Base-by-base conservation (phyloP, 2,113 vertebrate species). In the Vimba vimba region DNA sequence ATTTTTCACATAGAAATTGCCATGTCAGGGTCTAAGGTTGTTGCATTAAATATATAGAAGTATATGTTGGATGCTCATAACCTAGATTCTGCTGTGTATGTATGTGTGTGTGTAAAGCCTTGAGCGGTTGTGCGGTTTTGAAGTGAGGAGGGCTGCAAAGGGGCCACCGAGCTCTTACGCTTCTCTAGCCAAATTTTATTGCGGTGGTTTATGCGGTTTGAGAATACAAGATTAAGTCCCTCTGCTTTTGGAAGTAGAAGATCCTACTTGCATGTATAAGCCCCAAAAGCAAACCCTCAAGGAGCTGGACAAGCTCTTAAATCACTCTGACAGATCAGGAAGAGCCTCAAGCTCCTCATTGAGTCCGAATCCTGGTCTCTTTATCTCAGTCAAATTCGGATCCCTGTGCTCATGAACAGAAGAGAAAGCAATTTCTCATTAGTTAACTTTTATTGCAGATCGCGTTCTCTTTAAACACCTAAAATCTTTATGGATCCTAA, bases 281-380 rank as follows among this genome's bases (percentile, higher is more conserved):
- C 60, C 74, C 60, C 74, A 76, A 69, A 66, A 50, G 50, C 60
- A 43, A 57, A 85, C 74, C 21, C 47, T 77, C 23, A 43, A 76
- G 76, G 52, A 60, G 50, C 55, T 57, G 36, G 36, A 52, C 43
- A 30, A 36, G 69, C 50, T 69, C 27, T 83, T 86, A 88, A 86
- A 86, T 88, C 84, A 79, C 79, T n/a, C 87, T 79, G 55, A 50
- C 36, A 50, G 81, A 76, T 33, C 83, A 33, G 25, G 47, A 77
- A 79, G 60, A 73, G n/a, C 36, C 17, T 47, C 19, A 21, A 62
- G 27, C 10, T 68, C 21, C 45, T 76, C 25, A 57, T 87, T 66
- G 75, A 25, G 69, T 79, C 45, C 23, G 19, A 55, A 39, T 47
- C 36, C 79, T 64, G 79, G 12, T 81, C 25, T 50, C 6, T 30